phyloP scores from a whole-genome alignment of 2,113 vertebrate species.

The Hyperopisus bebe region DNA sequence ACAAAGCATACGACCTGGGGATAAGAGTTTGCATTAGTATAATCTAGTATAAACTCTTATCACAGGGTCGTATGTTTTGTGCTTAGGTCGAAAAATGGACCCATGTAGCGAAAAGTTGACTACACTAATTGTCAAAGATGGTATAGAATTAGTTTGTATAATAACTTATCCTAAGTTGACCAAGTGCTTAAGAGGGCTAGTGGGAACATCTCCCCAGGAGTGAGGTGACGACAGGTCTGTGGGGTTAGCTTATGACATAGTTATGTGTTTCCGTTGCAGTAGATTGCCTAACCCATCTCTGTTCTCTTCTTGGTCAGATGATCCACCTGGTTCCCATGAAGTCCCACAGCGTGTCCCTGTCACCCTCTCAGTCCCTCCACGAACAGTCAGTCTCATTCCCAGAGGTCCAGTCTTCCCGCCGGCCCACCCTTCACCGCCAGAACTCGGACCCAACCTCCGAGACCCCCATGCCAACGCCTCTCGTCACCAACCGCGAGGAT shows the following conservation, averaged over 20 bases:
- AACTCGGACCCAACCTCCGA: conserved; percentile 95
- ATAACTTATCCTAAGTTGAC: background rate
- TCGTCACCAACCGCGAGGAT: conserved; percentile 61
- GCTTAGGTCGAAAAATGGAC: background rate
- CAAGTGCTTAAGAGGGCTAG: background rate
- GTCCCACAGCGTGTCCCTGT: conserved; percentile 81
- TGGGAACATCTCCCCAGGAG: background rate
- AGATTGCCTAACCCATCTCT: conserved; percentile 26
- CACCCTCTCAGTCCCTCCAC: conserved; percentile 87
- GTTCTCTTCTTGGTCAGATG: conserved; percentile 56
- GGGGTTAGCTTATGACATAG: background rate
- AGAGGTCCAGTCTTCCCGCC: conserved; percentile 73
- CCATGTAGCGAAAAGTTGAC: background rate
- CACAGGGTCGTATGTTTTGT: background rate
- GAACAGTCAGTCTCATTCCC: conserved; percentile 80
- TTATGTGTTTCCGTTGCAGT: background rate
- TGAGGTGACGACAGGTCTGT: background rate
- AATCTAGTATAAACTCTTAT: no score
- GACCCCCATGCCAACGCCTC: conserved; percentile 74
- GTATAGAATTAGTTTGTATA: background rate
- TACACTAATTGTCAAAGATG: background rate
- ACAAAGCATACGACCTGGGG: no score
- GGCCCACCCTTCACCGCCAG: conserved; percentile 87
- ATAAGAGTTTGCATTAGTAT: no score
- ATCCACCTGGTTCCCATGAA: conserved; percentile 88